Evolutionary conservation across 2,797 vertebrate species (phyloP).

Genomic region (Gymnothorax javanicus): DNA sequence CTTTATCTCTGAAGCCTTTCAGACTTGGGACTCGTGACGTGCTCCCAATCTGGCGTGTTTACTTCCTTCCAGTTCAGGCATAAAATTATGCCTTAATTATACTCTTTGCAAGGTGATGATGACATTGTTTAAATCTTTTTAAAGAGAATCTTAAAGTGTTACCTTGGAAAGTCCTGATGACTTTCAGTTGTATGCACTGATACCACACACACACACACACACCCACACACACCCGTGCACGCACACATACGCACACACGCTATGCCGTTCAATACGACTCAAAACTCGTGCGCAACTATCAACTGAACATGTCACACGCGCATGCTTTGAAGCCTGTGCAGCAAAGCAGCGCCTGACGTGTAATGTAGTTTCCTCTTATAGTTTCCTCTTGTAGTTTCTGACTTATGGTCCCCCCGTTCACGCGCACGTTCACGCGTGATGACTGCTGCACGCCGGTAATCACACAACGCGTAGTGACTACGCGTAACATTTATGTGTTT

Average conservation of each 20-base stretch:
- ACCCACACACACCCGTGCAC: not conserved
- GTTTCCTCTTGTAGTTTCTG: no score
- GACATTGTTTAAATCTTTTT: not conserved
- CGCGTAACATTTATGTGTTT: no score
- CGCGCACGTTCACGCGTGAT: no score
- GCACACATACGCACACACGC: not conserved
- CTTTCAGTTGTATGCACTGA: not conserved
- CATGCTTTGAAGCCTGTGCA: no score
- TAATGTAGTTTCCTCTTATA: no score
- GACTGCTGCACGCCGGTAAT: no score
- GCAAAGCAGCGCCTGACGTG: no score
- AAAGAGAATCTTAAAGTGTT: not conserved
- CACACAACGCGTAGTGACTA: no score
- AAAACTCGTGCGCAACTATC: no score
- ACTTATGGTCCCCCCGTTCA: no score
- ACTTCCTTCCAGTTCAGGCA: not conserved
- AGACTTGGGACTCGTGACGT: not conserved
- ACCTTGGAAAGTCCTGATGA: not conserved
- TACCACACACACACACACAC: not conserved
- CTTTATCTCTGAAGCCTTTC: not conserved
- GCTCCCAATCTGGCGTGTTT: not conserved
- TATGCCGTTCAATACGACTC: no score
- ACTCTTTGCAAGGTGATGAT: not conserved
- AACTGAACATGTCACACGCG: no score
- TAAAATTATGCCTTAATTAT: constrained; percentile 3